Conservation (phyloP, 1,140 invertebrate species). For the silkworm (Bombyx mori) region DNA sequence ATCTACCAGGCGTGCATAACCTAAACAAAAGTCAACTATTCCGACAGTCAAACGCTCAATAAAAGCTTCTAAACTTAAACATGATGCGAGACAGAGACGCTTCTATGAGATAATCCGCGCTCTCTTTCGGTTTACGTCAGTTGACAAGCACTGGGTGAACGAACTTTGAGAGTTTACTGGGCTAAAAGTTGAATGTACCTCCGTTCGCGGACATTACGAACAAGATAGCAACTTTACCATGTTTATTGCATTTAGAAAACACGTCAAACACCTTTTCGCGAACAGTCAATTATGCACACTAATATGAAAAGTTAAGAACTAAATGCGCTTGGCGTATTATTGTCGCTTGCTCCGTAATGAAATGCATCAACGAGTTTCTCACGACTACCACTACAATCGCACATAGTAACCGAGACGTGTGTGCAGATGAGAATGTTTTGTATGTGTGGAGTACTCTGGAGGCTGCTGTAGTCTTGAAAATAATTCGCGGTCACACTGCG, state of each 20-base stretch:
- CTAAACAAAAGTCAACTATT: slow-evolving; percentile 49
- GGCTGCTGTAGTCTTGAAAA: slow-evolving; percentile 70
- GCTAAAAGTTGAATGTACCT: slow-evolving; percentile 71
- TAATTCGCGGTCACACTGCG: slow-evolving; percentile 68
- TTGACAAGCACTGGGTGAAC: slow-evolving; percentile 70
- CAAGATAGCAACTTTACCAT: slow-evolving; percentile 71
- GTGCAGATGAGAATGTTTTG: slow-evolving; percentile 27
- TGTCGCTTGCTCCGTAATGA: slow-evolving; percentile 28
- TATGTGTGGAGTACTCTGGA: slow-evolving; percentile 40
- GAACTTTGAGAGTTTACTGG: slow-evolving; percentile 70
- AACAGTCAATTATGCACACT: slow-evolving; percentile 24
- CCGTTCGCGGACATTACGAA: slow-evolving; percentile 70
- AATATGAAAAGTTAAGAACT: slow-evolving; percentile 25
- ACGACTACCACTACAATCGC: slow-evolving; percentile 61
- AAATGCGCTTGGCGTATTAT: slow-evolving; percentile 24
- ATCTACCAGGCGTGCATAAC: slow-evolving; percentile 60
- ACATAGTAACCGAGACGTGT: slow-evolving; percentile 50
- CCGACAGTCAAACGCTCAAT: slow-evolving; percentile 50
- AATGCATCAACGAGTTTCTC: slow-evolving; percentile 58
- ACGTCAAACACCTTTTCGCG: slow-evolving; percentile 37
- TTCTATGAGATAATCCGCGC: slow-evolving; percentile 40
- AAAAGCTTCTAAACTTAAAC: slow-evolving; percentile 64
- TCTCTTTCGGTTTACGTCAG: slow-evolving; percentile 54
- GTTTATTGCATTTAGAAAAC: slow-evolving; percentile 23
- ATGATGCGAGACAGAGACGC: slow-evolving; percentile 43